Base-by-base conservation (phyloP, 2,113 vertebrate genomes). In the Pholis gunnellus region DNA sequence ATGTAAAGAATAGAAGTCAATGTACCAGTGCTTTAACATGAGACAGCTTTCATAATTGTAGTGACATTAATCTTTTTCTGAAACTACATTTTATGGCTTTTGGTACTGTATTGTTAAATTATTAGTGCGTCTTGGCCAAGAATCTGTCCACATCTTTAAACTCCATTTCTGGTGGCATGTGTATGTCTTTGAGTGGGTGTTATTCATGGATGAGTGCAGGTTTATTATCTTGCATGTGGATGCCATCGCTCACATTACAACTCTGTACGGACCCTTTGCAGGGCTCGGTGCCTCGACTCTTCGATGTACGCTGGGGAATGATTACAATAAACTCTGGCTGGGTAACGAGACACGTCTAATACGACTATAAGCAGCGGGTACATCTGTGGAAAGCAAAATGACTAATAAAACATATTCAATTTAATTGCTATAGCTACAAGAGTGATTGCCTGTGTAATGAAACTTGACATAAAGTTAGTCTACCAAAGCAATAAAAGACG, bases 361-460 rank as follows among this genome's bases (percentile, higher is more conserved):
- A 15, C 48, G 34, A 63, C 15, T 54, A 74, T 38, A 57, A n/a
- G 38, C 65, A 57, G 60, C 5, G 25, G 15, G 40, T 71, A 9
- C 38, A 56, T 80, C 69, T 50, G 50, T 14, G 17, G 34, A 66
- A 82, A 85, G 70, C 46, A 65, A 75, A 61, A 54, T 56, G 4
- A 75, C 34, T 40, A 70, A 83, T 74, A 79, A 68, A 69, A 74
- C 34, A 38, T 42, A 63, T 84, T 86, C 27, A 0, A 0, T 54
- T 57, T 74, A 86, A 88, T 78, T 88, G 56, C 74, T 31, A n/a
- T 44, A 22, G 50, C 61, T 36, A 1, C 29, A 48, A 66, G 76
- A 91, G 74, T 36, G 79, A 91, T 82, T 91, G 83, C 68, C 40
- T 85, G 69, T 46, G 68, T 79, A 75, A 89, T 89, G 10, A 74